Conservation (phyloP, 2,797 vertebrate species). For the Coilia nasus region DNA sequence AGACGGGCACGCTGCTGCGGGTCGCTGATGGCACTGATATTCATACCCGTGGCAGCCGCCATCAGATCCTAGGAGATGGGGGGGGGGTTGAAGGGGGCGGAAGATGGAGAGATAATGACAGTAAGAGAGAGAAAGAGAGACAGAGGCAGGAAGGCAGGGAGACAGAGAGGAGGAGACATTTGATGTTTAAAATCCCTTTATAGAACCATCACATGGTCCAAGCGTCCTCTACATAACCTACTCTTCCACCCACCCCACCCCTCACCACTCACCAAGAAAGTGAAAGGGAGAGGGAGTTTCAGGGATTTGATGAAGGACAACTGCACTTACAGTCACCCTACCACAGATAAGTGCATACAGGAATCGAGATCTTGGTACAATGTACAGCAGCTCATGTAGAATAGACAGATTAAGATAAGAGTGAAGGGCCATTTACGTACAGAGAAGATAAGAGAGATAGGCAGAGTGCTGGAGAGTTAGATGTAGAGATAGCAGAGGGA, state of each 20-base stretch:
- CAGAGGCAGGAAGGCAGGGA: not conserved
- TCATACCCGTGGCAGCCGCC: slow-evolving; percentile 79
- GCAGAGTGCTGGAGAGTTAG: not conserved
- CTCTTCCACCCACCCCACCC: too few relatives aligned
- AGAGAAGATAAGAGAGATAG: not conserved
- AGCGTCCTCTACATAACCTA: too few relatives aligned
- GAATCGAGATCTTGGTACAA: not conserved
- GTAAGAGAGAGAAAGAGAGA: not conserved
- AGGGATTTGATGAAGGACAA: not conserved
- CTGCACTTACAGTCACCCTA: not conserved
- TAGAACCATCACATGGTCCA: too few relatives aligned
- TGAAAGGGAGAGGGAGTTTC: not conserved
- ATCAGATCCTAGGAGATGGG: slow-evolving; percentile 73
- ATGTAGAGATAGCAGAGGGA: not conserved
- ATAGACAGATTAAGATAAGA: not conserved
- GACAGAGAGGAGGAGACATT: too few relatives aligned
- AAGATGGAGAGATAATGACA: not conserved
- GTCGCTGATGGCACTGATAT: slow-evolving; percentile 68
- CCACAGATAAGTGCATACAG: not conserved
- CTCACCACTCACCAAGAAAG: not conserved
- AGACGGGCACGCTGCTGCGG: slow-evolving; percentile 67
- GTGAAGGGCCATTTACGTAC: not conserved
- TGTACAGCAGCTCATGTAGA: not conserved
- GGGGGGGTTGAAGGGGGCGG: not conserved
- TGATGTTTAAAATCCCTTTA: too few relatives aligned